Evolutionary conservation across 2,888 invertebrate genomes (phyloP), one percentile per base, ranked within the genome.

Genomic region (Didymodactylos carnosus): DNA sequence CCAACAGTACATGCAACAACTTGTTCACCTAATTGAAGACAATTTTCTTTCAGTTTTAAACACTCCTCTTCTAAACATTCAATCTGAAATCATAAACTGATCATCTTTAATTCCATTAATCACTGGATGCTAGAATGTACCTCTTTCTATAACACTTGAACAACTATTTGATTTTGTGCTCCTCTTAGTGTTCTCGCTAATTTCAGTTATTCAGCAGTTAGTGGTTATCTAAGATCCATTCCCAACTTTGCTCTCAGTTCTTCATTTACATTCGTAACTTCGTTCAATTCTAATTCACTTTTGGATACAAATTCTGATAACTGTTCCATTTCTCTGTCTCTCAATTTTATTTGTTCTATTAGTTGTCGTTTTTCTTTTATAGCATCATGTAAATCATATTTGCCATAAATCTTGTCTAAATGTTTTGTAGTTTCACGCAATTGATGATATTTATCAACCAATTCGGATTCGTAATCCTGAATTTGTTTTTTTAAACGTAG

Each of bases 211-310:
- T 72, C 80, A 6, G 82, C 77, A 76, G 82, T 81, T 6, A 83
- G 76, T 2, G 81, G 81, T 75, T 82, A 80, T 70, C 81, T 80
- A 0, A 81, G 81, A 72, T 82, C 83, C 75, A 84, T 78, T 16
- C 83, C 83, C 6, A 84, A 80, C 70, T 81, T 77, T 23, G 81
- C 80, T 69, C 84, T 78, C 5, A 85, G 78, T 69, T 83, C 85
- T 78, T 87, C 85, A 84, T 92, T 92, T 85, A 92, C 90, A 76
- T 89, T 86, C 81, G 88, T 88, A 46, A 89, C 83, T 74, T 87
- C 85, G 78, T 88, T 88, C 2, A 87, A 85, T 73, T 86, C 80
- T 78, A 88, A 86, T 79, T 88, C 88, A 75, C 90, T 82, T 77
- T 87, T 86, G 82, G 93, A 93, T 16, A 88, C 82, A 78, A 89